Conservation (phyloP, 2,888 invertebrate genomes). For the Odontothrips loti region DNA sequence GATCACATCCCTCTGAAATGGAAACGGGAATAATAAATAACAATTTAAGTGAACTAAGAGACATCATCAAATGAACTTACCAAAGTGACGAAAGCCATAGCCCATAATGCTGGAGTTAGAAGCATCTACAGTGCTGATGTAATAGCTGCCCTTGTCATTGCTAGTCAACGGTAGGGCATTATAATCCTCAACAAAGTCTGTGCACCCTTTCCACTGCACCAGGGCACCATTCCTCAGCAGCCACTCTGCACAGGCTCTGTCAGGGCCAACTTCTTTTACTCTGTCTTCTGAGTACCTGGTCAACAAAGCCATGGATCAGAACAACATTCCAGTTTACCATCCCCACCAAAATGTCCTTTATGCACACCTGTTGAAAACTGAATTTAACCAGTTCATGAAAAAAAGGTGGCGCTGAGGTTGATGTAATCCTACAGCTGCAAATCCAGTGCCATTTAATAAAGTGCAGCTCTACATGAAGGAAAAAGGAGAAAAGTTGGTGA, state of each 20-base stretch:
- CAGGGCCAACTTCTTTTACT: constrained; percentile 71
- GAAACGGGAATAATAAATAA: constrained; percentile 21
- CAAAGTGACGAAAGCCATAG: constrained; percentile 77
- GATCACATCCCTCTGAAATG: constrained; percentile 60
- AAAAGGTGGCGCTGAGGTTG: neutral
- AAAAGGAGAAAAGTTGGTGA: too few relatives aligned
- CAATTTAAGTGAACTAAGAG: too few relatives aligned
- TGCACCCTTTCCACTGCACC: constrained; percentile 62
- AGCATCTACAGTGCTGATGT: constrained; percentile 72
- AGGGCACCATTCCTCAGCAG: constrained; percentile 83
- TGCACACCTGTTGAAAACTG: neutral
- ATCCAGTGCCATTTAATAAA: too few relatives aligned
- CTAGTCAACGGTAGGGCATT: constrained; percentile 61
- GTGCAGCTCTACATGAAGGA: too few relatives aligned
- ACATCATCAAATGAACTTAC: constrained; percentile 32
- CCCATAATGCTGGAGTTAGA: constrained; percentile 52
- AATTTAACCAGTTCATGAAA: neutral
- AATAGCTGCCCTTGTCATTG: constrained; percentile 45
- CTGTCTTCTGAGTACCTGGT: constrained; percentile 61
- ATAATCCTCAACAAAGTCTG: constrained; percentile 43
- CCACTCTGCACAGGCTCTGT: constrained; percentile 94
- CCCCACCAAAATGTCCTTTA: neutral
- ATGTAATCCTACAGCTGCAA: neutral
- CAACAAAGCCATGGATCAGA: constrained; percentile 8
- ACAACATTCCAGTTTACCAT: neutral